These are phyloP conservation scores for Dromiciops gliroides DNA, from an alignment of 2,113 vertebrate species.

Conservation along the genomic window DNA sequence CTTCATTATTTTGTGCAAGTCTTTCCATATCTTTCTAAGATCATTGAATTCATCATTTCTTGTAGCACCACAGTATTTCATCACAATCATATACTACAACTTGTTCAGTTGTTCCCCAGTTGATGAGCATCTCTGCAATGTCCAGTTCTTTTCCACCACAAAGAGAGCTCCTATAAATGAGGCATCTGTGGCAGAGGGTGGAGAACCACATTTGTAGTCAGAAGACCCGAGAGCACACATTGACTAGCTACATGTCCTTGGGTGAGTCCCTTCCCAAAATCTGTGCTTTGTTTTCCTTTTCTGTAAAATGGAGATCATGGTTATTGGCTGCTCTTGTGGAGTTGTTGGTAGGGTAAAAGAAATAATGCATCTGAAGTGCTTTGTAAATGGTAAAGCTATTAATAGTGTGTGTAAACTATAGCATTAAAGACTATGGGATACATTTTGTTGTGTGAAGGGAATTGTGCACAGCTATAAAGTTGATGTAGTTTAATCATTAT, in stretches of 20 bases:
- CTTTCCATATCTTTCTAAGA: background rate
- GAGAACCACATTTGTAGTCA: background rate
- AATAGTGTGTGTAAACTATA: slow-evolving; percentile 25
- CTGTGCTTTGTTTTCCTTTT: background rate
- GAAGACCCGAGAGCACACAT: background rate
- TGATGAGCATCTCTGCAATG: background rate
- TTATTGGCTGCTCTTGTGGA: background rate
- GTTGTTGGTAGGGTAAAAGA: background rate
- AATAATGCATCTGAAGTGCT: background rate
- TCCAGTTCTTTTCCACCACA: background rate
- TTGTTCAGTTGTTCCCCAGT: background rate
- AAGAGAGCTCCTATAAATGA: background rate
- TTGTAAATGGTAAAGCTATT: background rate
- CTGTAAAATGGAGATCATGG: background rate
- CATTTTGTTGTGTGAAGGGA: slow-evolving; percentile 11
- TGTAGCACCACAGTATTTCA: background rate
- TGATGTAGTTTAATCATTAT: background rate
- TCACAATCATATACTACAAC: background rate
- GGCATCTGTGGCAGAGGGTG: background rate
- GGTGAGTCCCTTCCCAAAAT: background rate
- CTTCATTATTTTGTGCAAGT: background rate
- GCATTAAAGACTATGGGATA: background rate
- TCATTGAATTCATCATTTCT: background rate
- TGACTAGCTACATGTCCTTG: background rate
- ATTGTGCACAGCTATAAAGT: background rate